Base-by-base conservation (phyloP, 2,797 vertebrate genomes). In the Diglossa cyanea region DNA sequence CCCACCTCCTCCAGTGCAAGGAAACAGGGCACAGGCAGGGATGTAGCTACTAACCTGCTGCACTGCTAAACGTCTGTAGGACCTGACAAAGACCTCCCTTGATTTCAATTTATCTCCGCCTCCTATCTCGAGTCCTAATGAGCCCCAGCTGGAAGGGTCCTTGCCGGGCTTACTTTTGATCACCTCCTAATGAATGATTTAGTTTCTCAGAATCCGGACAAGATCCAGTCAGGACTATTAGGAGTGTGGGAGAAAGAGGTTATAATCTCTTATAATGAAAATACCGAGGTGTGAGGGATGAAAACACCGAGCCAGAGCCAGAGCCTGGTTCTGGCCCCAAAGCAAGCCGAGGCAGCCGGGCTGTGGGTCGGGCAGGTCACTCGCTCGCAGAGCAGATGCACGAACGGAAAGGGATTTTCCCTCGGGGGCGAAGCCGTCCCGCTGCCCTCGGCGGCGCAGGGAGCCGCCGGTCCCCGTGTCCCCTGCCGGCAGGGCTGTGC, bases 341-440 rank as follows among this genome's bases (percentile, higher is more conserved):
- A 47, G 26, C 23, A 20, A 15, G 48, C 13, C 12, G 75, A 54
- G 35, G 24, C 17, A 18, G 47, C 19, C 0, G 4, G 48, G 17
- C 62, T n/a, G 17, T 9, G 35, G 8, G 7, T 24, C 0, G 21
- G 44, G 24, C 45, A 30, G n/a, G 13, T 50, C 24, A 0, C 65
- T 65, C 6, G 45, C 42, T 6, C 0, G 14, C 23, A 25, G 25
- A 25, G 58, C 57, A 15, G 13, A 9, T 7, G 48, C 20, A 30
- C 3, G 3, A 8, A 28, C 0, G 4, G 26, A 42, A 71, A 47
- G 33, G 25, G 40, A 12, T 15, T 37, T 23, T 26, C 24, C 18
- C 35, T 26, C 1, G 8, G 42, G 26, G 0, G 4, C 3, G 2
- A 17, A 51, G 20, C 28, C 1, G 3, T 18, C 4, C 15, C 7